Conservation (phyloP, 1,140 invertebrate genomes). For the Sipha flava region DNA sequence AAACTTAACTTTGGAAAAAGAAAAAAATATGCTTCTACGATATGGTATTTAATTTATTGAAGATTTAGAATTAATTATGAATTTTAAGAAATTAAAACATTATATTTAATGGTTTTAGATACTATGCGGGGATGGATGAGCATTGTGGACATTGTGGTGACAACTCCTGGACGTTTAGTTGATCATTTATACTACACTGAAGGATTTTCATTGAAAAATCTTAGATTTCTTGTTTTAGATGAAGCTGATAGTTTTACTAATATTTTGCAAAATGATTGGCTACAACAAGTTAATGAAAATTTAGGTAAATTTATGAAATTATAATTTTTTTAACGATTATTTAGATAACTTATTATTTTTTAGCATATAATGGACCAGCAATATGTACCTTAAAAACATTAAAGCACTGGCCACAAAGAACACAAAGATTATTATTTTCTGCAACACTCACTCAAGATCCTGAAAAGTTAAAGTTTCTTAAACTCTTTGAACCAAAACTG, state of each 20-base stretch:
- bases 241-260: slow-evolving; percentile 93
- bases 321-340: background rate
- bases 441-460: slow-evolving; percentile 94
- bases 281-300: slow-evolving; percentile 52
- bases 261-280: slow-evolving; percentile 81
- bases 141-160: slow-evolving; percentile 79
- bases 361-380: slow-evolving; percentile 17
- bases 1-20: background rate
- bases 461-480: slow-evolving; percentile 79
- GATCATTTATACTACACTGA: slow-evolving; percentile 82
- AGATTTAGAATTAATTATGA: background rate
- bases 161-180: slow-evolving; percentile 84
- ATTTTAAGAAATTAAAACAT: background rate
- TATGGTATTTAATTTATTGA: background rate
- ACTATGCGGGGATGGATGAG: slow-evolving; percentile 41
- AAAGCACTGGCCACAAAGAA: slow-evolving; percentile 38
- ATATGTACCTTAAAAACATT: slow-evolving; percentile 18
- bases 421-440: slow-evolving; percentile 91
- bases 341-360: background rate
- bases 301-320: background rate
- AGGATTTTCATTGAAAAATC: slow-evolving; percentile 70
- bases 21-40: background rate
- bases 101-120: slow-evolving; percentile 34
- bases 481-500: slow-evolving; percentile 82
- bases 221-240: slow-evolving; percentile 86